phyloP scores from a whole-genome alignment of 2,113 vertebrate species.

The Xenopus borealis region DNA sequence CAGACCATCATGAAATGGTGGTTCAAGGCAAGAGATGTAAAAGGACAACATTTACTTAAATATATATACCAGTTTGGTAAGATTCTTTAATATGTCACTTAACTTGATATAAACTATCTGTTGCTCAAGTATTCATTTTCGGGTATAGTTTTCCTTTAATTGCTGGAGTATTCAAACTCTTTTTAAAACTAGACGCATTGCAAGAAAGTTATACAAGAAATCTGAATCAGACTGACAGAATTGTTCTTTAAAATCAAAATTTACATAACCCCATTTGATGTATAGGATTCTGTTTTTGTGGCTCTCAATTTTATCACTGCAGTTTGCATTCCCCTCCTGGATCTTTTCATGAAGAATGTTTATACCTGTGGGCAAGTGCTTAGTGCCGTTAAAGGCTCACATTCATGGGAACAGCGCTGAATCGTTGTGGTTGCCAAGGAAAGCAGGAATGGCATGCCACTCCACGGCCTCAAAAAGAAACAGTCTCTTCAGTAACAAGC shows the following conservation, averaged over 20 bases:
- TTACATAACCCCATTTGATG: constrained; percentile 58
- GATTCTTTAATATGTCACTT: too few species aligned
- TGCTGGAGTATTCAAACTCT: too few species aligned
- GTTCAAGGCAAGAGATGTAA: too few species aligned
- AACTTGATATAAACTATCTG: too few species aligned
- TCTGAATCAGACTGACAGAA: constrained; percentile 55
- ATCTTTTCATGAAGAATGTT: constrained; percentile 66
- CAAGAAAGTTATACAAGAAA: constrained; percentile 49
- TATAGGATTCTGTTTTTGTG: constrained; percentile 64
- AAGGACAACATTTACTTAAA: too few species aligned
- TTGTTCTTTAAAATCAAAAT: constrained; percentile 56
- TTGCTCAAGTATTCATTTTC: too few species aligned
- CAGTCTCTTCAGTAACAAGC: constrained; percentile 68
- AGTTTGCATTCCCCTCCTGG: constrained; percentile 60
- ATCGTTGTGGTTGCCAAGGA: constrained; percentile 69
- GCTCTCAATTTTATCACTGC: constrained; percentile 63
- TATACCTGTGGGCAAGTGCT: constrained; percentile 70
- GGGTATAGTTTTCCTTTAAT: too few species aligned
- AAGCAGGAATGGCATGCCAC: constrained; percentile 73
- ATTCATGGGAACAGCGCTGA: constrained; percentile 71
- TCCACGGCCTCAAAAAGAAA: constrained; percentile 64
- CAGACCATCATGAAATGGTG: too few species aligned
- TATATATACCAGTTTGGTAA: too few species aligned
- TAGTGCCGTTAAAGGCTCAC: constrained; percentile 69
- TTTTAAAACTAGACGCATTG: too few species aligned